These are phyloP conservation scores for Spodoptera frugiperda DNA, from an alignment of 1,140 invertebrate species.

Conservation along the genomic window DNA sequence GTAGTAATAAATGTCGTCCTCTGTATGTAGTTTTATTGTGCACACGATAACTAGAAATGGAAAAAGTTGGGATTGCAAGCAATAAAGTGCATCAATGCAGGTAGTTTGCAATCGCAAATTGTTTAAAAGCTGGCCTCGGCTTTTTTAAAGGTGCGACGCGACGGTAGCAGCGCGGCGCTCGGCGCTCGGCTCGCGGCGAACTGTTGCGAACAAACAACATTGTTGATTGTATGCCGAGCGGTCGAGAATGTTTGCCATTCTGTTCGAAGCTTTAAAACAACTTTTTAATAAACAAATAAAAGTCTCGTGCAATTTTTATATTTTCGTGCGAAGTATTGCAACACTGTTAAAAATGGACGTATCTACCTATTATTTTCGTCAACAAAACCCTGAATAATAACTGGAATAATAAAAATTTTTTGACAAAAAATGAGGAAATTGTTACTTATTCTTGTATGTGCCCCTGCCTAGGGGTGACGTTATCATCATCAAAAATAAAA, in stretches of 20 bases:
- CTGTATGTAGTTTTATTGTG: slow-evolving; percentile 27
- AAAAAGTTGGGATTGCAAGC: slow-evolving; percentile 44
- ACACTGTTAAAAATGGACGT: too few species aligned
- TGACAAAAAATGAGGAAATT: too few species aligned
- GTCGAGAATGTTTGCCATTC: background rate
- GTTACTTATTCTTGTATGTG: too few species aligned
- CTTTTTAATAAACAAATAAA: too few species aligned
- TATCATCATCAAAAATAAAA: too few species aligned
- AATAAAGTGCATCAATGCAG: slow-evolving; percentile 42
- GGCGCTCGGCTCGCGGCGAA: background rate
- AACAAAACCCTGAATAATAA: too few species aligned
- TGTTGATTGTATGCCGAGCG: background rate
- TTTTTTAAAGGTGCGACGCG: slow-evolving; percentile 6
- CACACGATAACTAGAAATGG: slow-evolving; percentile 41
- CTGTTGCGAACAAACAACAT: slow-evolving; percentile 1
- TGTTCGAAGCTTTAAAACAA: background rate
- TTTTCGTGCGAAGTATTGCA: too few species aligned
- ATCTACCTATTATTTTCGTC: too few species aligned
- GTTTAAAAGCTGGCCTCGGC: slow-evolving; percentile 9
- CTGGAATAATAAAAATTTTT: too few species aligned
- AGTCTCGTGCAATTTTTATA: too few species aligned
- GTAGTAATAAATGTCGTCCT: slow-evolving; percentile 28
- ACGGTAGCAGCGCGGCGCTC: background rate
- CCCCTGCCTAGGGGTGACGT: too few species aligned
- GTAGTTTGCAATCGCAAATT: slow-evolving; percentile 5